Percentiles rank a stretch among this genome's conserved stretches.
These are phyloP conservation scores for Oryzias melastigma DNA, from an alignment of 2,113 vertebrate genomes.

Conservation along the genomic window DNA sequence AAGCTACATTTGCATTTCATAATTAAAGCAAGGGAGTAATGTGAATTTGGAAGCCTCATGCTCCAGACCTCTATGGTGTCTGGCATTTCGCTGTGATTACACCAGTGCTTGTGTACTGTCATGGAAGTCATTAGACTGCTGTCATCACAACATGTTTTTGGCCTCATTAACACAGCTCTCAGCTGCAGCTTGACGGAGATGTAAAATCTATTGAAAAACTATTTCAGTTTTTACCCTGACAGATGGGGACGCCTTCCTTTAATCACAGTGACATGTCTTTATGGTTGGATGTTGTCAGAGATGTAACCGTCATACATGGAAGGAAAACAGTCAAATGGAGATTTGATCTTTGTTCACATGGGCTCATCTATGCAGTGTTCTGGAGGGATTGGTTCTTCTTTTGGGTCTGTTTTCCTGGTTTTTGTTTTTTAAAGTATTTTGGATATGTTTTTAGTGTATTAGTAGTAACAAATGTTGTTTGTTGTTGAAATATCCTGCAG, in stretches of 20 bases:
- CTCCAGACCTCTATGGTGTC: slow-evolving; percentile 75
- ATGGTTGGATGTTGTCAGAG: no score
- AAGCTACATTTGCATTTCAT: slow-evolving; percentile 75
- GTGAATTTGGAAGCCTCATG: slow-evolving; percentile 77
- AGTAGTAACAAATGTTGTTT: no score
- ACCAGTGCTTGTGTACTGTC: slow-evolving; percentile 73
- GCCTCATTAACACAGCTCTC: slow-evolving; percentile 59
- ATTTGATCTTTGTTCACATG: no score
- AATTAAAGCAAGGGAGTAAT: slow-evolving; percentile 76
- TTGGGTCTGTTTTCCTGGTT: no score
- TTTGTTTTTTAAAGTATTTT: no score
- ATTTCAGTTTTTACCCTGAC: background rate
- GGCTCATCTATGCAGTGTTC: no score
- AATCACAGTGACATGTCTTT: background rate
- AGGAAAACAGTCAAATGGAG: no score
- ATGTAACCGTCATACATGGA: no score
- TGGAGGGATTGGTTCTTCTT: no score
- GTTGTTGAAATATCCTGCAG: no score
- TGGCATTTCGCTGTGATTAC: slow-evolving; percentile 80
- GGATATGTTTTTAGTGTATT: no score
- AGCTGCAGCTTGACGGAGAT: slow-evolving; percentile 26
- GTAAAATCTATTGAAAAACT: background rate
- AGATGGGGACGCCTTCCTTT: background rate
- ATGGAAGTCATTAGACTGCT: slow-evolving; percentile 78
- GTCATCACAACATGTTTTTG: slow-evolving; percentile 77